These are phyloP conservation scores for Acrossocheilus wenchowensis DNA, from an alignment of 2,797 vertebrate genomes.

Conservation along the genomic window DNA sequence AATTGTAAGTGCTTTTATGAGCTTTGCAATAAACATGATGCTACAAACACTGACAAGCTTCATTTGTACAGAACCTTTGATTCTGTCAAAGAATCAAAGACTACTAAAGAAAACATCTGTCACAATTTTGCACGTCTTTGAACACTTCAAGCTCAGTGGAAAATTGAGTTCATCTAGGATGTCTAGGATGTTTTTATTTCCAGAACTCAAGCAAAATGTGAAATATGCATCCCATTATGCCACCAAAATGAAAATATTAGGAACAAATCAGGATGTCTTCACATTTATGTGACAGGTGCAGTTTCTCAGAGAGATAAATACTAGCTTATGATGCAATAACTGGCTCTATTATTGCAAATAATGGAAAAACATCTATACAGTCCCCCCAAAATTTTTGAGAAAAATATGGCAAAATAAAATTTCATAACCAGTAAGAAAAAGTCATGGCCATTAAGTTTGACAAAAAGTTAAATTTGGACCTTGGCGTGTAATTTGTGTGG, in stretches of 20 bases:
- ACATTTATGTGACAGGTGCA: not conserved
- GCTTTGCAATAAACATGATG: not conserved
- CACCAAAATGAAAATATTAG: not conserved
- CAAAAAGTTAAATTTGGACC: not conserved
- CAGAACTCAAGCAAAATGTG: not conserved
- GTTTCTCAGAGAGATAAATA: not conserved
- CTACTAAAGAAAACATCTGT: no score
- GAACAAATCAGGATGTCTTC: not conserved
- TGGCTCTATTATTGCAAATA: not conserved
- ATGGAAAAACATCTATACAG: not conserved
- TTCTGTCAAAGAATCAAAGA: not conserved
- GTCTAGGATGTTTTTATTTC: not conserved
- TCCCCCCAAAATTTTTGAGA: not conserved
- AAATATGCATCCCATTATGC: not conserved
- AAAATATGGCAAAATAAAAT: not conserved
- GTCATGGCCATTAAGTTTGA: not conserved
- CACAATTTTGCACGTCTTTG: not conserved
- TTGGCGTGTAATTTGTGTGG: no score
- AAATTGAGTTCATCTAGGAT: not conserved
- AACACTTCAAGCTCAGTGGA: not conserved
- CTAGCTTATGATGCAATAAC: not conserved
- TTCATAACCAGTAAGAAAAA: not conserved
- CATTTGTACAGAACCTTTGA: not conserved
- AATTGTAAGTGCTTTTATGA: not conserved
- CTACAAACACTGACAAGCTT: not conserved